A percentile compares a stretch with the other conserved stretches of the same genome.
Conservation (phyloP, 2,113 vertebrate genomes). For the Myiozetetes cayanensis region DNA sequence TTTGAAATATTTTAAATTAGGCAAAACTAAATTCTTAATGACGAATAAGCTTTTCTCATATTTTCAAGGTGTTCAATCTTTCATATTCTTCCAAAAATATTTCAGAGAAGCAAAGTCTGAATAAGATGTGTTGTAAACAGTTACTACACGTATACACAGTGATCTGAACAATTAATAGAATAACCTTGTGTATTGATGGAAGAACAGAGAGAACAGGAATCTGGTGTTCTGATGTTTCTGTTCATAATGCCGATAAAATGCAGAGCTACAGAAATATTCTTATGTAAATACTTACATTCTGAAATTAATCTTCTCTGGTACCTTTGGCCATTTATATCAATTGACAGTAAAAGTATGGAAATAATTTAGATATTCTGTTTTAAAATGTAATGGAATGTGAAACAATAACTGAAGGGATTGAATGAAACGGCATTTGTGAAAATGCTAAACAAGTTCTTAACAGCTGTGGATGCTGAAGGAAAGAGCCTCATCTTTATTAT, state of each 20-base stretch:
- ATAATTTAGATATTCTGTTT: neutral
- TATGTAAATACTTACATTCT: neutral
- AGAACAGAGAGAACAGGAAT: neutral
- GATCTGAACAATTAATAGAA: neutral
- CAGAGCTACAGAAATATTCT: neutral
- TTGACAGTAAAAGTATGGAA: constrained; percentile 11
- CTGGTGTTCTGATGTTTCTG: neutral
- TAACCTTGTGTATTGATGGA: neutral
- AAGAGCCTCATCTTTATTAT: neutral
- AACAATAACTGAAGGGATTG: neutral
- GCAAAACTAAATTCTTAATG: neutral
- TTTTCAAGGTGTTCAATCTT: neutral
- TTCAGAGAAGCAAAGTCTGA: neutral
- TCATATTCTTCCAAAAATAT: constrained; percentile 2
- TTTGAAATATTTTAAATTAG: neutral
- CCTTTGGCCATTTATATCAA: neutral
- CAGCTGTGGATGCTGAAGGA: neutral
- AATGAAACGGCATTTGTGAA: neutral
- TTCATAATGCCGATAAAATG: neutral
- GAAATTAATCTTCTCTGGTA: constrained; percentile 2
- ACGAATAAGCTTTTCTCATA: neutral
- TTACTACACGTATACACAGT: neutral
- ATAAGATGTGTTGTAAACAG: neutral
- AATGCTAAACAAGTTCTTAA: neutral
- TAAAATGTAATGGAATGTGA: neutral